Percentiles rank a stretch among this genome's conserved stretches.
Conservation (phyloP, 2,113 vertebrate species). For the Corythoichthys intestinalis region DNA sequence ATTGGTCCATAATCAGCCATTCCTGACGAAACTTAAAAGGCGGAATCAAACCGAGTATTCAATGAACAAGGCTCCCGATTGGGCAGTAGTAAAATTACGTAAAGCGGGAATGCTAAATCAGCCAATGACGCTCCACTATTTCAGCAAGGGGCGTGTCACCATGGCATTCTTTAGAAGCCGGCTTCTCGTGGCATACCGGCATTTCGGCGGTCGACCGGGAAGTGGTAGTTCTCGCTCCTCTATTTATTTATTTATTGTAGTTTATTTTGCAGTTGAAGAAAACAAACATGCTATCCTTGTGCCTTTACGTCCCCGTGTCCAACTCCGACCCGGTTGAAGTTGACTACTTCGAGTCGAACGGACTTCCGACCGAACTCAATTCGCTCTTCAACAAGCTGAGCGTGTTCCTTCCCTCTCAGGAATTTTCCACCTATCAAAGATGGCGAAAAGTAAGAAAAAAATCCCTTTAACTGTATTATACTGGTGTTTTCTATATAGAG, state of each 20-base stretch:
- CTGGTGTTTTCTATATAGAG: background rate
- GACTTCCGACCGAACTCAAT: conserved; percentile 84
- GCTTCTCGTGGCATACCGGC: conserved; percentile 59
- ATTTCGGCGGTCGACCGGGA: conserved; percentile 49
- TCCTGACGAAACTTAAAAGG: background rate
- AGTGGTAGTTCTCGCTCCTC: fast-evolving
- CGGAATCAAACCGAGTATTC: conserved; percentile 5
- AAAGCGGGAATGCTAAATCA: background rate
- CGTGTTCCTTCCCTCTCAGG: conserved; percentile 86
- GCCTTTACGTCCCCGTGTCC: conserved; percentile 81
- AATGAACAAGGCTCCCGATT: conserved; percentile 37
- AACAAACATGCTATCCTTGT: conserved; percentile 83
- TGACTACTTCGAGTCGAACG: conserved; percentile 90
- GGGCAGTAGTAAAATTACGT: conserved; percentile 42
- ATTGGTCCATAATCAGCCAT: conserved; percentile 1
- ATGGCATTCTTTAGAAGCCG: conserved; percentile 37
- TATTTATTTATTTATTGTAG: conserved; percentile 69
- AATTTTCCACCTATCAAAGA: conserved; percentile 84
- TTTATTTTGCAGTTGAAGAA: conserved; percentile 21
- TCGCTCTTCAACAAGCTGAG: conserved; percentile 88
- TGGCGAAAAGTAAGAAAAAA: conserved; percentile 81
- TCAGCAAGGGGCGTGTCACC: conserved; percentile 35
- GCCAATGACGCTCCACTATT: conserved; percentile 33
- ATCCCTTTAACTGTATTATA: fast-evolving
- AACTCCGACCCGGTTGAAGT: conserved; percentile 81